These are phyloP conservation scores for Cephus pygmeus DNA, from an alignment of 2,888 invertebrate genomes.

Conservation along the genomic window DNA sequence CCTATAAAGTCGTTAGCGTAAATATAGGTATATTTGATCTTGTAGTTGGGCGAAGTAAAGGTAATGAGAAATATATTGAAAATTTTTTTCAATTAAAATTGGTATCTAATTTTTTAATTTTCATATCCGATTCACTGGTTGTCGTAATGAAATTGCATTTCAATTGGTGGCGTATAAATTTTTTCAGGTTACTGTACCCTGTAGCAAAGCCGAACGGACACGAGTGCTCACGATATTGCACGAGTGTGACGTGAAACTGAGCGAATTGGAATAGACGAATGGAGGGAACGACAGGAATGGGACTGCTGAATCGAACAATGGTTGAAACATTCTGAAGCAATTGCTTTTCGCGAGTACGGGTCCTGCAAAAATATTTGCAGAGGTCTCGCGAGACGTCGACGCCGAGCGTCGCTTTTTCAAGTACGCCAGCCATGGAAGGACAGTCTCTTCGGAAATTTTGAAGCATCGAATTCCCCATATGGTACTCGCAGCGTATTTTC, in stretches of 20 bases:
- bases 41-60: too few relatives aligned
- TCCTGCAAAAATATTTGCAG: conserved; percentile 45
- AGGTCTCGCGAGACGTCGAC: conserved; percentile 16
- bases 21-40: too few relatives aligned
- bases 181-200: too few relatives aligned
- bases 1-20: too few relatives aligned
- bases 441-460: background rate
- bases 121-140: too few relatives aligned
- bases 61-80: too few relatives aligned
- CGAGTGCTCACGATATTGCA: background rate
- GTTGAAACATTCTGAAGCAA: conserved; percentile 43
- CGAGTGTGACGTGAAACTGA: background rate
- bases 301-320: conserved; percentile 41
- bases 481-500: background rate
- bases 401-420: background rate
- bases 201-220: background rate
- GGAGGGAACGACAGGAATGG: conserved; percentile 27
- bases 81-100: too few relatives aligned
- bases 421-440: background rate
- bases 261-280: conserved; percentile 20
- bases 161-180: too few relatives aligned
- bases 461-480: background rate
- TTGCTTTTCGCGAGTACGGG: conserved; percentile 34
- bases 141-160: too few relatives aligned
- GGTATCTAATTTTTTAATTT: too few relatives aligned